Evolutionary conservation across 2,888 invertebrate genomes (phyloP).

Genomic region (Strigamia maritima): DNA sequence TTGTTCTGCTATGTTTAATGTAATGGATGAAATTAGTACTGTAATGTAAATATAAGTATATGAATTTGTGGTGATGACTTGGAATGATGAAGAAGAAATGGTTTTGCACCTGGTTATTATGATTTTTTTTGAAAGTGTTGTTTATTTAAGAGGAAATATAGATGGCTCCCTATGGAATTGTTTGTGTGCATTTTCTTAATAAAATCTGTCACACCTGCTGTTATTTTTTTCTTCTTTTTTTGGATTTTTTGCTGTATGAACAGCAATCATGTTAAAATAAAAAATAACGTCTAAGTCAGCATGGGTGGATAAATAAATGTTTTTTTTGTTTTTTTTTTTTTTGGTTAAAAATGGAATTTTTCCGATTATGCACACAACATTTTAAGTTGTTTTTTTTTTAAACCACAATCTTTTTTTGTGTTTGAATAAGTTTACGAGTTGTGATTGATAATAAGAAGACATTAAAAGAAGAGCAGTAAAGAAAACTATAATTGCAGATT

Average conservation of each 20-base stretch:
- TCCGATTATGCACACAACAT: too few species aligned
- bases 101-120: background rate
- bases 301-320: background rate
- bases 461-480: background rate
- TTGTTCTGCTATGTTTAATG: background rate
- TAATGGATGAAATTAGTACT: slow-evolving; percentile 25
- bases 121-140: background rate
- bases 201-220: background rate
- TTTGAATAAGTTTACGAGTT: background rate
- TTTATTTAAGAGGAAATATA: slow-evolving; percentile 10
- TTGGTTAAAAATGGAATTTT: background rate
- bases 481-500: background rate
- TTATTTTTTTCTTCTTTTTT: background rate
- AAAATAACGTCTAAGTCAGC: background rate
- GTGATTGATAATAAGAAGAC: background rate
- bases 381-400: too few species aligned
- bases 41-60: background rate
- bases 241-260: background rate
- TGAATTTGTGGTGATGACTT: background rate
- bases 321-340: background rate
- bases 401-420: background rate
- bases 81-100: background rate
- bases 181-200: background rate
- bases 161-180: background rate
- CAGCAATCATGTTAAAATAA: background rate